Evolutionary conservation across 2,888 invertebrate species (phyloP), one percentile per base, ranked within the genome.

Genomic region (Cylindroiulus punctatus): DNA sequence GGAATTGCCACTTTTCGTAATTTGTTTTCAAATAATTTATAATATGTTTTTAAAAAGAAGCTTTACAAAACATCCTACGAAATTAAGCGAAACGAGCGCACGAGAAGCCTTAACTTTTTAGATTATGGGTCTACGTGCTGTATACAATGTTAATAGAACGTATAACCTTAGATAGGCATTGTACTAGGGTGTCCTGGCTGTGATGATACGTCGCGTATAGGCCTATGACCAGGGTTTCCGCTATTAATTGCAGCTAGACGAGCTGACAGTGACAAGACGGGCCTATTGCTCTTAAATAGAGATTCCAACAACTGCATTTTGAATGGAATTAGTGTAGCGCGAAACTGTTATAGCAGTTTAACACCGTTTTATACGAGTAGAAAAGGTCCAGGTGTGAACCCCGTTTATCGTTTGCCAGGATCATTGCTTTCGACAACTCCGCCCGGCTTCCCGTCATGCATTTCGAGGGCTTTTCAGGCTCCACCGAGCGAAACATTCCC

Each of bases 281-380:
- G 7, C 36, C 84, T 84, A 84, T 84, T 84, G 52, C 84, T 52
- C 57, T 26, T 57, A 81, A 86, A 86, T 86, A 52, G 86, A 82
- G 82, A 86, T 44, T 86, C 81, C 86, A 86, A 86, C 86, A 86
- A 81, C 81, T 85, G 82, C 12, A 84, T n/a, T 32, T 52, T 87
- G 87, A 52, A 85, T 36, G 57, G 87, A 87, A 32, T 32, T 85
- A 82, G 32, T 87, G 87, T 87, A 85, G 85, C 87, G 85, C 47
- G 84, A 87, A 87, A 87, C 85, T 81, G 87, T 87, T 87, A 87
- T 87, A 85, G 85, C 85, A 36, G 82, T 87, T 87, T 87, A 87
- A 85, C 87, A 81, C 85, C 44, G 36, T 87, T 85, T 87, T 84
- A 86, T 44, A 36, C 40, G 47, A 52, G 44, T 30, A 44, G 47